Evolutionary conservation across 35 echinoderm and acorn worm species (phyloP).

Genomic region (Ptychodera flava): DNA sequence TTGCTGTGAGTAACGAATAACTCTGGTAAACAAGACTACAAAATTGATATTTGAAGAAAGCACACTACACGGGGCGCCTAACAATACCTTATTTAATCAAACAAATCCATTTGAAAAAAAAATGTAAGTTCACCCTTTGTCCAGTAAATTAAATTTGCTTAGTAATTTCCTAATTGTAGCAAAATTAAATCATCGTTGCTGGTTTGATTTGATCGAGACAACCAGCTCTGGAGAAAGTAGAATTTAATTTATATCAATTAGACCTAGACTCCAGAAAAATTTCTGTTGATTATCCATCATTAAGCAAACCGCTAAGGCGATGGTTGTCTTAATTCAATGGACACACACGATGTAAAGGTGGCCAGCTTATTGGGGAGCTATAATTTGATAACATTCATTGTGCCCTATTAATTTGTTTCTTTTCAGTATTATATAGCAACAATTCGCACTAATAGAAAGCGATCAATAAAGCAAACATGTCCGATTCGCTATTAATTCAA

Average conservation of each 20-base stretch:
- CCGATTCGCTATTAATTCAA: neutral
- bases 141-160: neutral
- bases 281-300: neutral
- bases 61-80: neutral
- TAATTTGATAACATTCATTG: neutral
- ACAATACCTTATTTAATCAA: neutral
- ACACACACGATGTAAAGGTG: neutral
- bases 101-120: neutral
- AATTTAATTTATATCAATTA: conserved; percentile 3
- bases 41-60: neutral
- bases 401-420: neutral
- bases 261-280: neutral
- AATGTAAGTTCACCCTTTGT: neutral
- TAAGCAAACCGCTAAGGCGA: neutral
- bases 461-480: neutral
- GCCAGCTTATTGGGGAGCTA: neutral
- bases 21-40: neutral
- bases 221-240: neutral
- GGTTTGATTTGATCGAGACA: neutral
- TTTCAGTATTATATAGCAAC: neutral
- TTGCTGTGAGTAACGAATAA: neutral
- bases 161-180: neutral
- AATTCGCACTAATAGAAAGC: neutral
- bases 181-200: neutral
- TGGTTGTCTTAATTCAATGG: neutral